Evolutionary conservation across 2,888 invertebrate species (phyloP).

Genomic region (Altica lythri): DNA sequence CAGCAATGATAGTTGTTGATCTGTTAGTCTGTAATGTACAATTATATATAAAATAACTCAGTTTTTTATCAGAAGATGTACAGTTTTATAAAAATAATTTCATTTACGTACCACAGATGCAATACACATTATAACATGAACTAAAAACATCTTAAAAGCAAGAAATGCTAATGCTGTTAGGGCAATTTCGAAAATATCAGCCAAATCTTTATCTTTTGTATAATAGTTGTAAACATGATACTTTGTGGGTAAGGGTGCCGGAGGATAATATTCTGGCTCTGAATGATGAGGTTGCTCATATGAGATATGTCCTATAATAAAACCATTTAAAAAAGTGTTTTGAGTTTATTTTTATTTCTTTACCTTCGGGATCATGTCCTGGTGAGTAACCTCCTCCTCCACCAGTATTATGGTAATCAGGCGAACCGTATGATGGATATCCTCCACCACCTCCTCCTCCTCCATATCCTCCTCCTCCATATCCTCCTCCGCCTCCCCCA

Average conservation of each 20-base stretch:
- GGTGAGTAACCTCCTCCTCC: constrained; percentile 29
- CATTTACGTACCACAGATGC: constrained; percentile 61
- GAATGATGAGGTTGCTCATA: constrained; percentile 29
- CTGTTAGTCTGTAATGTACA: constrained; percentile 26
- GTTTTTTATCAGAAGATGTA: background rate
- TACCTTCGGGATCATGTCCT: constrained; percentile 18
- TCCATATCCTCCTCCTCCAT: background rate
- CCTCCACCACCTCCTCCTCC: constrained; percentile 2
- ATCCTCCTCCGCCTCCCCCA: no score
- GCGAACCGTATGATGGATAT: background rate
- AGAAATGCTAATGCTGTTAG: constrained; percentile 80
- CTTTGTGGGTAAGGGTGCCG: constrained; percentile 51
- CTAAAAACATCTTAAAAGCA: constrained; percentile 78
- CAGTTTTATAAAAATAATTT: background rate
- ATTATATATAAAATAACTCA: no score
- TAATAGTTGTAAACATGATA: constrained; percentile 47
- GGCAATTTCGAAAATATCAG: constrained; percentile 79
- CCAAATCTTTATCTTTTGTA: constrained; percentile 65
- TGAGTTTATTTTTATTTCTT: background rate
- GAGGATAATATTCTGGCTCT: constrained; percentile 41
- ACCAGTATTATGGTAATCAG: constrained; percentile 7
- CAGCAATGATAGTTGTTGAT: constrained; percentile 44
- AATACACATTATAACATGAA: constrained; percentile 80
- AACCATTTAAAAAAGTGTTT: background rate
- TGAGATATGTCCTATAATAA: constrained; percentile 13